Base-by-base conservation (phyloP, 2,797 vertebrate genomes). In the Anniella stebbinsi region DNA sequence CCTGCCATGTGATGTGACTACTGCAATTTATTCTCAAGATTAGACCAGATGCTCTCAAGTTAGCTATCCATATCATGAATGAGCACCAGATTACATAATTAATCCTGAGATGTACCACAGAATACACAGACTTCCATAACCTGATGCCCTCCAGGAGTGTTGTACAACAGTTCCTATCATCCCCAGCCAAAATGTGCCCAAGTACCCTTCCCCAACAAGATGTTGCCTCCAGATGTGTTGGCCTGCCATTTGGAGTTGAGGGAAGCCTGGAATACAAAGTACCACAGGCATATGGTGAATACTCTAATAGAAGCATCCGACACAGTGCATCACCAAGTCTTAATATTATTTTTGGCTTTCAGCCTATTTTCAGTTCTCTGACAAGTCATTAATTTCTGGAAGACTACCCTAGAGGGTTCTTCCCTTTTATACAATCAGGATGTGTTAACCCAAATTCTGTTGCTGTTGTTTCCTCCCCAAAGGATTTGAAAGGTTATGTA, bases 311-410 rank as follows among this genome's bases (percentile, higher is more conserved):
- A 83, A 84, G 45, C 60, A 11, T 86, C 41, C 63, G 85, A 86
- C 72, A 13, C 1, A 87, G 10, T 88, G 38, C 80, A 94, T 54
- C 76, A 67, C 77, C 54, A 82, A 93, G 23, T 84, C 70, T 82
- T 66, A 66, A 3, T 78, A 91, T 80, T 92, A 90, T 93, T 78
- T 73, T 73, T 88, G 91, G 80, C 21, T 11, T 7, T 57, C 85
- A 8, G 82, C 88, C 41, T 28, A 48, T 77, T 82, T 60, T 82
- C 70, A 87, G 78, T 86, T 82, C 72, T 89, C 11, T 88, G 78
- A 88, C 88, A 88, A 90, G 70, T 86, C 82, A 90, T 90, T 88
- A 90, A 90, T 92, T 92, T 88, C 88, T 76, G 70, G 76, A 87
- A 81, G 82, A 86, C 89, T 86, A 90, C 89, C 89, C 86, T n/a